Evolutionary conservation across 2,888 invertebrate genomes (phyloP), one percentile per base, ranked within the genome.

Genomic region (Atherix ibis): DNA sequence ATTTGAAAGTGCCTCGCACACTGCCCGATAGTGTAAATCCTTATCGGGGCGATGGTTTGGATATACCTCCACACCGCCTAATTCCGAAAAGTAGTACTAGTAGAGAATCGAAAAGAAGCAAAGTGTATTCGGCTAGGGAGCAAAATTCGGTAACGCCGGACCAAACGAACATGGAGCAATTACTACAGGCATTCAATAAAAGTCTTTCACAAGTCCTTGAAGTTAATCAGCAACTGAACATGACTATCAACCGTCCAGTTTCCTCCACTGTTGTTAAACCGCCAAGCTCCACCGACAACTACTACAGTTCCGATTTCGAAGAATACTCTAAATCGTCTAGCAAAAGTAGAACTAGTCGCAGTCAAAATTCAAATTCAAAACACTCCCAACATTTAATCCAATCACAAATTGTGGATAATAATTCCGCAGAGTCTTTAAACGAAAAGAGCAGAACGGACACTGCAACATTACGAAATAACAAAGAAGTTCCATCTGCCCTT

Each of bases 141-240:
- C 6, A 22, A 22, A 8, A 6, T 6, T 22, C 22, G 6, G 6
- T 8, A 6, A 22, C 6, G 10, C 6, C 22, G 6, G 22, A 22
- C 22, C 22, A 22, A 6, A 22, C 13, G 10, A 41, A 50, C 19
- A 48, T 53, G 18, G 46, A 44, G 25, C 44, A 50, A 35, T 41
- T 54, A 4, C 39, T 56, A 9, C 43, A 48, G 24, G 52, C 53
- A 32, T 56, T 56, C 24, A 54, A 54, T 42, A 47, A 49, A 26
- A 54, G 51, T 34, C 42, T 56, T 2, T 48, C 51, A 2, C 50
- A 54, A 34, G 54, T 52, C 1, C 49, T 56, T 33, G 44, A 51
- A 40, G 53, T 52, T 0, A 53, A 54, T 42, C 46, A 54, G 27
- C 48, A 51, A 31, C 32, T 54, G 4, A 51, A 53, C 40, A 41